Percentiles rank a stretch among this genome's conserved stretches.
Evolutionary conservation across 2,888 invertebrate genomes (phyloP).

Genomic region (Lottia scabra): DNA sequence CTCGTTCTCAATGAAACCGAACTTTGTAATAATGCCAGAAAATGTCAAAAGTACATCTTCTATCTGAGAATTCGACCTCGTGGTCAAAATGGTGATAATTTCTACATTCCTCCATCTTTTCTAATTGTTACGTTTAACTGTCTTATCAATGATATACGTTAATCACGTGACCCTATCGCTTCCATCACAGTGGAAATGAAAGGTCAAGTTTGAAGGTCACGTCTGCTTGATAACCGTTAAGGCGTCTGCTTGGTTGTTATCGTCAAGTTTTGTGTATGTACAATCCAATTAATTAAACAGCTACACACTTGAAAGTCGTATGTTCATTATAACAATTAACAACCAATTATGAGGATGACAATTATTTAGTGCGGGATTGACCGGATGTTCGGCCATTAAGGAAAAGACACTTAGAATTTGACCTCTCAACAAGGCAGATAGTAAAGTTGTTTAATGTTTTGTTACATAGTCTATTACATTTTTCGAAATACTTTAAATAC

Average conservation of each 20-base stretch:
- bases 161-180: conserved; percentile 1
- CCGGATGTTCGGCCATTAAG: neutral
- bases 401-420: too few relatives aligned
- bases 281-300: neutral
- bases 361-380: neutral
- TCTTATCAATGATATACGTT: conserved; percentile 3
- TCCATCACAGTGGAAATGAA: neutral
- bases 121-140: neutral
- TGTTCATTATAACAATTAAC: neutral
- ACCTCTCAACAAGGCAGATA: too few relatives aligned
- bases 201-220: neutral
- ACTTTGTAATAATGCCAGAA: too few relatives aligned
- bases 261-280: neutral
- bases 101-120: too few relatives aligned
- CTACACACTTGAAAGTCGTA: neutral
- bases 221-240: neutral
- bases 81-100: too few relatives aligned
- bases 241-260: neutral
- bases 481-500: too few relatives aligned
- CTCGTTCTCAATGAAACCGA: too few relatives aligned
- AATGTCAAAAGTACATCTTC: too few relatives aligned
- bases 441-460: too few relatives aligned
- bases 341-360: neutral
- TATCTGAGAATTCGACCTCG: too few relatives aligned
- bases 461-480: too few relatives aligned